A percentile compares a stretch with the other conserved stretches of the same genome.
phyloP scores from a whole-genome alignment of 2,797 vertebrate species.

The Rhinella marina region DNA sequence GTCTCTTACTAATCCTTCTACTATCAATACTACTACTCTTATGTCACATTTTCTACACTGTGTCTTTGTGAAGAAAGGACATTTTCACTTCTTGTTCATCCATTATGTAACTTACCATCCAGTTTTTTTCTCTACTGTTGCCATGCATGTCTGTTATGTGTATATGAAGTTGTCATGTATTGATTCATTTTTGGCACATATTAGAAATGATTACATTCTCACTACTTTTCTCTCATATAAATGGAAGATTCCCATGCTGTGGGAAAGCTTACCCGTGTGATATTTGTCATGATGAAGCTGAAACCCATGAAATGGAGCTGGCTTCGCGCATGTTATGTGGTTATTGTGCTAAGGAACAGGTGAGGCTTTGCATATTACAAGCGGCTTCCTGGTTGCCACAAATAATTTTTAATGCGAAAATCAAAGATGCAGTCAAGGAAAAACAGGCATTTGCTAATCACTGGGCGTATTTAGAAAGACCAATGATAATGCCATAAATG shows the following conservation, averaged over 20 bases:
- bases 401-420: no score
- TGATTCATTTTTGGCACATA: background rate
- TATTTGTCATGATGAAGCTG: conserved; percentile 79
- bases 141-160: background rate
- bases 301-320: conserved; percentile 84
- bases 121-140: background rate
- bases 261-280: conserved; percentile 82
- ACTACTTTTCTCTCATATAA: no score
- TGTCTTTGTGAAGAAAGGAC: background rate
- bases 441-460: no score
- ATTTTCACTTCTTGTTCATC: background rate
- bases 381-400: background rate
- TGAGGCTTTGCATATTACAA: conserved; percentile 55
- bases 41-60: background rate
- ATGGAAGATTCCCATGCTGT: conserved; percentile 81
- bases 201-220: background rate
- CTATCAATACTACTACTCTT: background rate
- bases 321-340: conserved; percentile 85
- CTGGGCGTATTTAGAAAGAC: no score
- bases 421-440: no score
- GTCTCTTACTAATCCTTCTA: background rate
- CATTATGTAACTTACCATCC: background rate
- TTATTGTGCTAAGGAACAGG: conserved; percentile 84
- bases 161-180: background rate
- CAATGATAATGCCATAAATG: no score